Percentiles rank a stretch among this genome's conserved stretches.
phyloP scores from a whole-genome alignment of 1,140 invertebrate genomes.

The Ctenoplectra terminalis region DNA sequence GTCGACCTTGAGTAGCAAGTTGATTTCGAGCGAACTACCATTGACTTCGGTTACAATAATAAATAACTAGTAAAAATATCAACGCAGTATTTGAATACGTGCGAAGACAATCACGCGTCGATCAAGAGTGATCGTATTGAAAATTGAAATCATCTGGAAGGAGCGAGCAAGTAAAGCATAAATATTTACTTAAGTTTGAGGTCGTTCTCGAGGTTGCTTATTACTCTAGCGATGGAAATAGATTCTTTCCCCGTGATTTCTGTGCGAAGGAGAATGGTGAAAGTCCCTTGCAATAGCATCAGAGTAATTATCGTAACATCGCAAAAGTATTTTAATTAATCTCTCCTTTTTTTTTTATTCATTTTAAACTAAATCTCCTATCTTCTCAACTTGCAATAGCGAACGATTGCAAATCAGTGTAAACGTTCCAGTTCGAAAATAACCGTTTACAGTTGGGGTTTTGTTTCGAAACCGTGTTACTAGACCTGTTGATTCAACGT shows the following conservation, averaged over 20 bases:
- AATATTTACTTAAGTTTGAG: constrained; percentile 19
- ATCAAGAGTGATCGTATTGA: not conserved
- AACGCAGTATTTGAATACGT: not conserved
- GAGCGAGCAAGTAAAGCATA: not conserved
- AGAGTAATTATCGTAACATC: not conserved
- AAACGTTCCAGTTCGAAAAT: not conserved
- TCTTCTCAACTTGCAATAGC: not conserved
- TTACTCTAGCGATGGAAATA: constrained; percentile 8
- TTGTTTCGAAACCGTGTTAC: not conserved
- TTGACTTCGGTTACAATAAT: not conserved
- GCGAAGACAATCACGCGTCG: not conserved
- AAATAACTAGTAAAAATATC: not conserved
- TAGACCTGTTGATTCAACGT: constrained; percentile 4
- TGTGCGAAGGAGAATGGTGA: not conserved
- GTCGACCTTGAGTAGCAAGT: not conserved
- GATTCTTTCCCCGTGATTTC: not conserved
- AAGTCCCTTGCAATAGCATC: not conserved
- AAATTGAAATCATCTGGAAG: not conserved
- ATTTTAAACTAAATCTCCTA: no score
- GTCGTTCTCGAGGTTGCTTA: not conserved
- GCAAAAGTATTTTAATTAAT: no score
- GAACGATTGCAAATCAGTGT: not conserved
- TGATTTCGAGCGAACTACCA: not conserved
- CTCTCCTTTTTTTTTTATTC: no score
- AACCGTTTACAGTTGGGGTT: not conserved